These are phyloP conservation scores for Sturnira hondurensis DNA, from an alignment of 2,113 vertebrate genomes.

Conservation along the genomic window DNA sequence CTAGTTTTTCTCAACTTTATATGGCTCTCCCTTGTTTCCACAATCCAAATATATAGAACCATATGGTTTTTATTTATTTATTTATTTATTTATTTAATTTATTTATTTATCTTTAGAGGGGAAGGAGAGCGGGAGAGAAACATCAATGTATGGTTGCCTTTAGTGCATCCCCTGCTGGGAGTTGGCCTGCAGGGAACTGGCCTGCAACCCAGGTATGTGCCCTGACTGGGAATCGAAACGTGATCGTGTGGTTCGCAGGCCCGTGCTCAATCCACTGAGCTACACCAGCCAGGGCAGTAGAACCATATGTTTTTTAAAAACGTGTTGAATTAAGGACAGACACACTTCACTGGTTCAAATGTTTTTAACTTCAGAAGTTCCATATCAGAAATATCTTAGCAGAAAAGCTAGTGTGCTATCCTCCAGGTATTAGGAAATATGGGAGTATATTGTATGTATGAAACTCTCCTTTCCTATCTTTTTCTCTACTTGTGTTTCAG, in stretches of 20 bases:
- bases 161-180: too few relatives aligned
- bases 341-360: not conserved
- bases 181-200: too few relatives aligned
- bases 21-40: slow-evolving; percentile 65
- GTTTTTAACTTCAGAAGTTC: slow-evolving; percentile 21
- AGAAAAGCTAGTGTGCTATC: not conserved
- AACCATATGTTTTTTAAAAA: not conserved
- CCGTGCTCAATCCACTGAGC: too few relatives aligned
- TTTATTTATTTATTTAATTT: too few relatives aligned
- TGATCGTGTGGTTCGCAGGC: too few relatives aligned
- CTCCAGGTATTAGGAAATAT: not conserved
- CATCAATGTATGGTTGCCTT: too few relatives aligned
- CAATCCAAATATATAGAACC: not conserved
- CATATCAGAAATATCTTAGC: not conserved
- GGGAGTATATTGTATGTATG: not conserved
- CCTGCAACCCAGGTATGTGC: too few relatives aligned
- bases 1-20: slow-evolving; percentile 47
- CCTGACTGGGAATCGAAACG: too few relatives aligned
- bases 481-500: slow-evolving; percentile 58
- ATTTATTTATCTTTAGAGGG: too few relatives aligned
- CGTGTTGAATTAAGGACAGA: not conserved
- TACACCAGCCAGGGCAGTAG: too few relatives aligned
- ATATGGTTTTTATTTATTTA: too few relatives aligned
- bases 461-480: not conserved
- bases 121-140: too few relatives aligned